Percentiles rank a stretch among this genome's conserved stretches.
These are phyloP conservation scores for Pristionchus japonicus DNA, from an alignment of 2,888 invertebrate species.

Conservation along the genomic window DNA sequence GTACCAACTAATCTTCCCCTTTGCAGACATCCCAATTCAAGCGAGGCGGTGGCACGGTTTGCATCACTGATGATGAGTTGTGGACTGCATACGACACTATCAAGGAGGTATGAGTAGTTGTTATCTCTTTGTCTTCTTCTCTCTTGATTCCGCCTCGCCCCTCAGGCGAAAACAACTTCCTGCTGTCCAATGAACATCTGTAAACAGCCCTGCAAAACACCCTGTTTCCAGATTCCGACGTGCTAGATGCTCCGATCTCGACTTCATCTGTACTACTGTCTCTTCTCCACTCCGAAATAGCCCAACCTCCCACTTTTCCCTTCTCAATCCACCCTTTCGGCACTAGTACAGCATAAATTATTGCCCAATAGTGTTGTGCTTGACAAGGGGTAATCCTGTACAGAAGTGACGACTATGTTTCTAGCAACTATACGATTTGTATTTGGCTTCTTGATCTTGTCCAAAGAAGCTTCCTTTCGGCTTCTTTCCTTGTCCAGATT, in stretches of 20 bases:
- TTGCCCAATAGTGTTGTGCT: neutral
- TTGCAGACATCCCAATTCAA: constrained; percentile 84
- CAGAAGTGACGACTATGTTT: neutral
- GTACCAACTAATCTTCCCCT: too few relatives aligned
- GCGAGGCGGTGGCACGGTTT: constrained; percentile 90
- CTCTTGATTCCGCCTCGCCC: too few relatives aligned
- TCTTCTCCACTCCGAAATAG: neutral
- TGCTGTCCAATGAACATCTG: too few relatives aligned
- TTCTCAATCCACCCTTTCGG: too few relatives aligned
- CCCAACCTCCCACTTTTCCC: too few relatives aligned
- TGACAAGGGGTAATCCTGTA: neutral
- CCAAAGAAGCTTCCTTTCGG: too few relatives aligned
- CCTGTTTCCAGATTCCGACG: neutral
- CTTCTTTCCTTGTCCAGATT: too few relatives aligned
- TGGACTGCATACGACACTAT: constrained; percentile 81
- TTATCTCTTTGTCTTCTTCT: neutral
- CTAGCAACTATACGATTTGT: too few relatives aligned
- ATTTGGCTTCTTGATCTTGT: too few relatives aligned
- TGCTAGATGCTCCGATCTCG: neutral
- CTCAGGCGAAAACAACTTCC: too few relatives aligned
- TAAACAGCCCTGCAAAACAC: too few relatives aligned
- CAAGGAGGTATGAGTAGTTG: neutral
- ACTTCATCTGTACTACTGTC: neutral
- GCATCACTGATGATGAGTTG: constrained; percentile 82
- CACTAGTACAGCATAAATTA: constrained; percentile 34